Evolutionary conservation across 2,797 vertebrate species (phyloP), one percentile per base, ranked within the genome.

Genomic region (Glyptemys insculpta): DNA sequence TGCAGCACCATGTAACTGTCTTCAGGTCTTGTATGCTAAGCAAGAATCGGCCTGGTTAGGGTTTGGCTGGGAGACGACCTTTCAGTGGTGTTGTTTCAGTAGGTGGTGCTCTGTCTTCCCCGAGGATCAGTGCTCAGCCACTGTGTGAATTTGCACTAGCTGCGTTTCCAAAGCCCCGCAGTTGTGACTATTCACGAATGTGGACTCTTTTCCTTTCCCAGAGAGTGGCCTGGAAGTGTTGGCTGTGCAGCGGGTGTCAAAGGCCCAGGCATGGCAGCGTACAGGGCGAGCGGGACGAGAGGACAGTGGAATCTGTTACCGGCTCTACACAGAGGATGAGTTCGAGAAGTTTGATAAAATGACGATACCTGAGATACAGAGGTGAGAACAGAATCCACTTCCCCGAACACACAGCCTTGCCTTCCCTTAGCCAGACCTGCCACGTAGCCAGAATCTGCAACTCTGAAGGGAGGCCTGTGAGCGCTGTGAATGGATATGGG

Each of bases 261-360:
- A 99, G 98, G 99, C 99, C 1, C 99, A 99, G 98, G 99, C 99
- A 0, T 99, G 99, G 99, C 99, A 99, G 96, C 99, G 99, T 53
- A 98, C 99, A 0, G 99, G 99, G 25, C 98, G 99, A 34, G 99
- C 99, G 0, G 99, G 99, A 74, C 98, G 99, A 76, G 99, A 99
- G 95, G 98, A 99, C 81, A 99, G 99, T 0, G 99, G 99, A 4
- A 50, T 97, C 95, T 99, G 99, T 93, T 99, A 99, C 91, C 98
- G 99, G 5, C 99, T 99, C 56, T 99, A 99, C 98, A 99, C 99
- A 0, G 99, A 99, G 97, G 98, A 98, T 0, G 99, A 99, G 91
- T 99, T 99, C 14, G 99, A 99, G 92, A 99, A 98, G 93, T 98
- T 99, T 80, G 98, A 98, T 81, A 98, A 98, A 62, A 99, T 99